These are phyloP conservation scores for Brachionus calyciflorus DNA, from an alignment of 1,140 invertebrate genomes.

Conservation along the genomic window DNA sequence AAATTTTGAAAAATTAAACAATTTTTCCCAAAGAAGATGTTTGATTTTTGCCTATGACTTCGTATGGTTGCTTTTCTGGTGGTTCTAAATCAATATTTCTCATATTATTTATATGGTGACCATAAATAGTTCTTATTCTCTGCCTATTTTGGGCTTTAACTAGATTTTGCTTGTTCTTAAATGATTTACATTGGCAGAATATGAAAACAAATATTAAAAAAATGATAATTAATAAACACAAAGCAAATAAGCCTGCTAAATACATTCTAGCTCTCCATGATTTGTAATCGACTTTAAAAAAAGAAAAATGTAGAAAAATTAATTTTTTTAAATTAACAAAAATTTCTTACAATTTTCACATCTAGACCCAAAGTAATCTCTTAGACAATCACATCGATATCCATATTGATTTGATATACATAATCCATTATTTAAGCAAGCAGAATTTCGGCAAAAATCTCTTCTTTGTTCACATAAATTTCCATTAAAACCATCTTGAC, in stretches of 20 bases:
- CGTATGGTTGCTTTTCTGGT: background rate
- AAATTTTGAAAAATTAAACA: too few relatives aligned
- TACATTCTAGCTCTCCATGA: background rate
- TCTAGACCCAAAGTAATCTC: background rate
- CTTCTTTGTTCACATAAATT: constrained; percentile 23
- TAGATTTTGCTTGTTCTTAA: background rate
- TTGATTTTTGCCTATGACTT: too few relatives aligned
- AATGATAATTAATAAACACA: background rate
- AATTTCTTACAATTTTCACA: background rate
- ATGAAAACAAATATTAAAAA: background rate
- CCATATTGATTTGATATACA: background rate
- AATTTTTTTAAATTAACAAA: background rate
- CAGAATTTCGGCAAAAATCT: constrained; percentile 3
- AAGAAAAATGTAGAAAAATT: background rate
- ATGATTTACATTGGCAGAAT: too few relatives aligned
- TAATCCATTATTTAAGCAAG: constrained; percentile 48
- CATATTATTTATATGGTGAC: background rate
- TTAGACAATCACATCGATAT: background rate
- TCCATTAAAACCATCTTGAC: background rate
- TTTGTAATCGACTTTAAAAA: background rate
- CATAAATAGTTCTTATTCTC: background rate
- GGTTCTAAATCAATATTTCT: background rate
- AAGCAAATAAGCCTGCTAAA: background rate
- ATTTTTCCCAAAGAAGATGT: too few relatives aligned
- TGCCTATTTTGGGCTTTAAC: background rate